Percentiles rank a stretch among this genome's conserved stretches.
Evolutionary conservation across 2,888 invertebrate species (phyloP).

Genomic region (Melieria picta): DNA sequence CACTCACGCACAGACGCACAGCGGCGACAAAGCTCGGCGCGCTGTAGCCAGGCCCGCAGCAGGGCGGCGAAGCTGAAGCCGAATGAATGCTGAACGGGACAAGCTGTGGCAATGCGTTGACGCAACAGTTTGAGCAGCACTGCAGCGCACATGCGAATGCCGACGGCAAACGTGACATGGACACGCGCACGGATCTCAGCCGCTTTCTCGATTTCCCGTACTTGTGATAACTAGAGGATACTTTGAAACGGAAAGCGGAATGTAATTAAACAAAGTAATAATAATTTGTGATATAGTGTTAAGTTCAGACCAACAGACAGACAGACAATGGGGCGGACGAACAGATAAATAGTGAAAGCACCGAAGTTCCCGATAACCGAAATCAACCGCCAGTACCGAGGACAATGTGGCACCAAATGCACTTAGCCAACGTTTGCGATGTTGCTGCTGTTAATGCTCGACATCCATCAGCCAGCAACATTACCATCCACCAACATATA

Average conservation of each 20-base stretch:
- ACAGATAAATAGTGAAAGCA: not conserved
- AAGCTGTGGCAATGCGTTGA: not conserved
- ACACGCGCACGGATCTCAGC: not conserved
- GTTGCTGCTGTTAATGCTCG: slow-evolving; percentile 6
- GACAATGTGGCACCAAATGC: too few species aligned
- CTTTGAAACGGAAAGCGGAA: slow-evolving; percentile 19
- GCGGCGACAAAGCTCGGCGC: not conserved
- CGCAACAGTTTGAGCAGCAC: not conserved
- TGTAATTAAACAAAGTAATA: slow-evolving; percentile 17
- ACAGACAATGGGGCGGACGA: not conserved
- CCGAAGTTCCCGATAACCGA: not conserved
- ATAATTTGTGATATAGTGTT: slow-evolving; percentile 61
- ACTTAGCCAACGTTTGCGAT: not conserved
- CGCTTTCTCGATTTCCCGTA: not conserved
- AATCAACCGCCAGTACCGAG: too few species aligned
- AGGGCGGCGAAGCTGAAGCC: not conserved
- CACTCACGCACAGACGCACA: not conserved
- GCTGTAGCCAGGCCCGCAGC: not conserved
- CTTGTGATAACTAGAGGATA: slow-evolving; percentile 21
- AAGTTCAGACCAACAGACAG: slow-evolving; percentile 44
- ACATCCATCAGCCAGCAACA: too few species aligned
- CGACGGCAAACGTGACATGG: slow-evolving; percentile 35
- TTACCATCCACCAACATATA: too few species aligned
- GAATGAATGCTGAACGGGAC: too few species aligned
- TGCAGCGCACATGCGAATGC: slow-evolving; percentile 13